phyloP scores from a whole-genome alignment of 64 coral and sea anemone genomes.

The Cladopsammia gracilis region DNA sequence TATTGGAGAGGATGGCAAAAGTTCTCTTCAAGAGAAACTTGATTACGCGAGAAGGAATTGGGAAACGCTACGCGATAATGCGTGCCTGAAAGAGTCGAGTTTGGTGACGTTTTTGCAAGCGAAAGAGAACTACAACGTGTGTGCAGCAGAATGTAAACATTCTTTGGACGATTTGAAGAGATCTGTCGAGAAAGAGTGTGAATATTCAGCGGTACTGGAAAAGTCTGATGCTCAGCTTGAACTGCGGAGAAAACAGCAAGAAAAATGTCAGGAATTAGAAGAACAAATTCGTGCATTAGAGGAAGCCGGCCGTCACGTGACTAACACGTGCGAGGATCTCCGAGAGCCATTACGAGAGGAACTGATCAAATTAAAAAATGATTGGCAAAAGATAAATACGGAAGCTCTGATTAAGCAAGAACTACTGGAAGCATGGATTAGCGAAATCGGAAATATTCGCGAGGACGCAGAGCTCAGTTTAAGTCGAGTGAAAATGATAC shows the following conservation, averaged over 20 bases:
- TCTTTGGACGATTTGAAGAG: conserved; percentile 5
- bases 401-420: conserved; percentile 40
- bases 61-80: conserved; percentile 2
- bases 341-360: conserved; percentile 41
- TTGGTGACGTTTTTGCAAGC: conserved; percentile 26
- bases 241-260: neutral
- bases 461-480: conserved; percentile 46
- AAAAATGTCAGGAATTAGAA: conserved; percentile 39
- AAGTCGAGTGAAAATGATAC: conserved; percentile 24
- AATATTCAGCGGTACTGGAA: conserved; percentile 15
- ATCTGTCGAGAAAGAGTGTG: neutral
- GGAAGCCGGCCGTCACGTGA: conserved; percentile 7
- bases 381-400: conserved; percentile 49
- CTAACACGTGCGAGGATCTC: neutral
- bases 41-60: neutral
- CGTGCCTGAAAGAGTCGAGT: neutral
- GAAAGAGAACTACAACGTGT: neutral
- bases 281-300: conserved; percentile 40
- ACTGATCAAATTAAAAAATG: conserved; percentile 47
- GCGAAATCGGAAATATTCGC: conserved; percentile 61
- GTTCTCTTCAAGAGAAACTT: conserved; percentile 32
- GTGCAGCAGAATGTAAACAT: neutral
- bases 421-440: conserved; percentile 44
- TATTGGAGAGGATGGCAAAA: neutral
- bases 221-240: conserved; percentile 26